Evolutionary conservation across 2,797 vertebrate species (phyloP).

Genomic region (Lophotriccus pileatus): DNA sequence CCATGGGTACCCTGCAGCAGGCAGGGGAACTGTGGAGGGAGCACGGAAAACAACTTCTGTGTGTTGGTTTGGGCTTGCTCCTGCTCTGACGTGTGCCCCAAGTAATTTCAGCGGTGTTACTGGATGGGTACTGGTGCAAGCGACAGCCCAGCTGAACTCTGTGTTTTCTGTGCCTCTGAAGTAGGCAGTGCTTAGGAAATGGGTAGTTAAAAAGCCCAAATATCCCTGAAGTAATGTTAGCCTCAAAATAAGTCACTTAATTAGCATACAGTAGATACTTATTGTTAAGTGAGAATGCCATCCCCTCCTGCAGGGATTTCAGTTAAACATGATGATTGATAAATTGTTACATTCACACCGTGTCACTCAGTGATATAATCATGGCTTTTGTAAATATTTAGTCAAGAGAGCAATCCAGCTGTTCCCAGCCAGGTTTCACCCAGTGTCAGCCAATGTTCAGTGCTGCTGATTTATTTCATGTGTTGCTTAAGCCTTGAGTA

Average conservation of each 20-base stretch:
- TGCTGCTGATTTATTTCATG: conserved; percentile 77
- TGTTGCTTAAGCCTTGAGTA: conserved; percentile 74
- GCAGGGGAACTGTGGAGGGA: accelerated
- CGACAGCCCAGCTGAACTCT: background rate
- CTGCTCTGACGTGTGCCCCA: accelerated
- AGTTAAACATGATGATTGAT: conserved; percentile 82
- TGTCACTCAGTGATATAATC: conserved; percentile 81
- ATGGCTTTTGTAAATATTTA: conserved; percentile 84
- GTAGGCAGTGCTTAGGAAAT: conserved; percentile 16
- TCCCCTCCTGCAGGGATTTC: conserved; percentile 72
- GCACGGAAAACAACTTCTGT: background rate
- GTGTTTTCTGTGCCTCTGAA: background rate
- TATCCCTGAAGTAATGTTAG: conserved; percentile 66
- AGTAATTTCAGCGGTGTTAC: background rate
- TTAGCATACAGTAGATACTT: conserved; percentile 75
- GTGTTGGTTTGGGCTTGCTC: background rate
- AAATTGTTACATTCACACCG: conserved; percentile 78
- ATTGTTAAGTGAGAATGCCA: conserved; percentile 73
- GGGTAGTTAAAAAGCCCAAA: conserved; percentile 34
- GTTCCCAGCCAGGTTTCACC: conserved; percentile 79
- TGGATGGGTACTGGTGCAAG: background rate
- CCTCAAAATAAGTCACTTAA: conserved; percentile 71
- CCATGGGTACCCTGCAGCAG: accelerated
- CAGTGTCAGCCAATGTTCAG: conserved; percentile 71
- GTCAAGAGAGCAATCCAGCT: conserved; percentile 82